Evolutionary conservation across 1,140 invertebrate genomes (phyloP), one percentile per base, ranked within the genome.

Genomic region (Drosophila biarmipes): DNA sequence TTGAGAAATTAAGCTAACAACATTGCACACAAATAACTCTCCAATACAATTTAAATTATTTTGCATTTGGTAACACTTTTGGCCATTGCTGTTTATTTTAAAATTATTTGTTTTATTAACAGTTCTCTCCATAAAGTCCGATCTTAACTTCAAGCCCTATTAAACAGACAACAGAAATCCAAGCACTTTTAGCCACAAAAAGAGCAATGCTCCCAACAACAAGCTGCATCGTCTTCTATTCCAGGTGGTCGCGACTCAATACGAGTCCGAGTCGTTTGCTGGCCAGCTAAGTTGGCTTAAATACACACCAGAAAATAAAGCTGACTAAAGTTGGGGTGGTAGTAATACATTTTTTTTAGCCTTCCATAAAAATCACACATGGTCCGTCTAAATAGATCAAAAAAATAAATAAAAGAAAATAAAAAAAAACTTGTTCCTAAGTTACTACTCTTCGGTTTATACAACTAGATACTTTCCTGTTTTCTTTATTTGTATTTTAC

Each of bases 191-290:
- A n/a, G n/a, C 38, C 14, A 6, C 2, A 27, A 27, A 1, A 42
- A 42, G 29, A 35, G 27, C 49, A 35, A 34, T 29, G 40, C 34
- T 72, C 55, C 35, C 48, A 52, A 38, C 66, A 54, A 37, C 6
- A 42, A 61, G 15, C 64, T 31, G 61, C 51, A 31, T 35, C 64
- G n/a, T 46, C 66, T 69, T 68, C 62, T 42, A 69, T 69, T 69
- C 67, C 67, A 54, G 67, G 67, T 71, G 67, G 67, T 71, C 67
- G 64, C 35, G 27, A 14, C 54, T 71, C 64, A 46, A 57, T 71
- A 14, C 11, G 14, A 57, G 43, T 29, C 17, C 64, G 31, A 68
- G 63, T 55, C n/a, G 45, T 71, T 71, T 48, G 21, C 46, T 69
- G 43, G 10, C 27, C 42, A 55, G 31, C 17, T n/a, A 19, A 38